phyloP scores from a whole-genome alignment of 1,140 invertebrate genomes.

The Sipha flava region DNA sequence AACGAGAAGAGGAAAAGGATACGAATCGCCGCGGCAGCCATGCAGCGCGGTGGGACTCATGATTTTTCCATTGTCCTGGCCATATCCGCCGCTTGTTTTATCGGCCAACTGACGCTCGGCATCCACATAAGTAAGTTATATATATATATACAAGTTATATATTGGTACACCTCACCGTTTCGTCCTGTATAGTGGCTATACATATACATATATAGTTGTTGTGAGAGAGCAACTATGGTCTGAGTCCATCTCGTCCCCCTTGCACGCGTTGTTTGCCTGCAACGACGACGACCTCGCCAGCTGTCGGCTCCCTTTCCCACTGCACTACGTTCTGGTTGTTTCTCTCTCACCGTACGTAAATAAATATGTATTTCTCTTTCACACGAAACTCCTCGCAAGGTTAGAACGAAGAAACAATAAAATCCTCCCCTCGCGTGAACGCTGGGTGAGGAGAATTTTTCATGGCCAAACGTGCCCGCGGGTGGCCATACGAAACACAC shows the following conservation, averaged over 20 bases:
- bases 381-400: background rate
- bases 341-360: background rate
- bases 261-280: background rate
- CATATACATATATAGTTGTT: background rate
- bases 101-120: constrained; percentile 30
- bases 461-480: background rate
- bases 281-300: background rate
- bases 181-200: background rate
- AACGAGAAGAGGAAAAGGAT: background rate
- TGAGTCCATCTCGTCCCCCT: constrained; percentile 14
- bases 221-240: background rate
- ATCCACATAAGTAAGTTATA: constrained; percentile 25
- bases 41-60: background rate
- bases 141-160: background rate
- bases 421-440: background rate
- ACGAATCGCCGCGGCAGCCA: background rate
- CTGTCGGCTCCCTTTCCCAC: background rate
- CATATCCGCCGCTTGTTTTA: constrained; percentile 13
- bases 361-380: too few relatives aligned
- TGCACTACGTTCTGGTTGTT: background rate
- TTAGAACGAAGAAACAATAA: constrained; percentile 29
- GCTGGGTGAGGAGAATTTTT: background rate
- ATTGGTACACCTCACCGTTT: background rate
- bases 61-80: constrained; percentile 14
- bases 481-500: too few relatives aligned